A percentile compares a stretch with the other conserved stretches of the same genome.
Evolutionary conservation across 2,888 invertebrate species (phyloP).

Genomic region (Iselma pallidipennis): DNA sequence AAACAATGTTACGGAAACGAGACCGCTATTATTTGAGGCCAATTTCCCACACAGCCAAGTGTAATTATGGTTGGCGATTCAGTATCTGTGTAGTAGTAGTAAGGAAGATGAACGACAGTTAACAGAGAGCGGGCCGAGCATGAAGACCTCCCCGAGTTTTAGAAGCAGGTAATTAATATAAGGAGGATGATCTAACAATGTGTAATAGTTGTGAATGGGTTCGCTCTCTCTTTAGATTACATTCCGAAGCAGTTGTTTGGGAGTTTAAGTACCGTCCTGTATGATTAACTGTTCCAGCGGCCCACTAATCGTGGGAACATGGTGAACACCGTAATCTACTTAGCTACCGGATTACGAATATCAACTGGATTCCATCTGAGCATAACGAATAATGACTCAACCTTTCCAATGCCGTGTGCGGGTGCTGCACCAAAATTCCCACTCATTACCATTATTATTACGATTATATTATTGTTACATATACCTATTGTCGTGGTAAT

Average conservation of each 20-base stretch:
- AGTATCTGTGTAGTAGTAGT: not conserved
- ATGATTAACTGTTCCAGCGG: conserved; percentile 42
- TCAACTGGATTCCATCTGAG: conserved; percentile 41
- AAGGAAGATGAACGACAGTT: not conserved
- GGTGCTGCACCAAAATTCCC: not conserved
- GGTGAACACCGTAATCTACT: conserved; percentile 49
- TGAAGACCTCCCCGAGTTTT: not conserved
- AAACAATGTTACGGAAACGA: not conserved
- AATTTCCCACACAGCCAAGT: not conserved
- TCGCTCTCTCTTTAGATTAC: conserved; percentile 21
- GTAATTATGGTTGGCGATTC: not conserved
- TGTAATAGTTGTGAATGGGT: conserved; percentile 26
- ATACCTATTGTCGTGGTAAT: not conserved
- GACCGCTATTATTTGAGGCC: not conserved
- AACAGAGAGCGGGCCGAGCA: not conserved
- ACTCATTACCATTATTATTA: not conserved
- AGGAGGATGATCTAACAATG: conserved; percentile 21
- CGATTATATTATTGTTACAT: not conserved
- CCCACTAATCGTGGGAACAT: conserved; percentile 48
- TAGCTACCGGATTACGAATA: conserved; percentile 50
- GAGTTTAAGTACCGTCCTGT: conserved; percentile 32
- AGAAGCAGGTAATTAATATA: conserved; percentile 10
- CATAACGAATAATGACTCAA: conserved; percentile 34
- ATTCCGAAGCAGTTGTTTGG: conserved; percentile 29
- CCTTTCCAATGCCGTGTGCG: conserved; percentile 9